Percentiles rank a stretch among this genome's conserved stretches.
Conservation (phyloP, 2,113 vertebrate species). For the Ceyx margarethae region DNA sequence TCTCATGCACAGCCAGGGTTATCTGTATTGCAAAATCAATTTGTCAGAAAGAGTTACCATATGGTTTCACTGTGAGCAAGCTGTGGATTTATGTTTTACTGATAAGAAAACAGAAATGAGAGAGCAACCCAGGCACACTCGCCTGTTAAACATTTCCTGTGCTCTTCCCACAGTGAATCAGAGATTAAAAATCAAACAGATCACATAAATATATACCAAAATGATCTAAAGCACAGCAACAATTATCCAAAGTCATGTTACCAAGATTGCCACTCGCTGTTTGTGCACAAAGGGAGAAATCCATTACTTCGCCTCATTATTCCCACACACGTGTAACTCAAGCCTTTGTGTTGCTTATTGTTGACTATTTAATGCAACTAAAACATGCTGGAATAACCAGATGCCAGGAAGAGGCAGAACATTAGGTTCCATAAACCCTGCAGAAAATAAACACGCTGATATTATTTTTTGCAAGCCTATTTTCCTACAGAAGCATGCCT, state of each 20-base stretch:
- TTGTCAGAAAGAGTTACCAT: slow-evolving; percentile 2
- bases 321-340: neutral
- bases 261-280: neutral
- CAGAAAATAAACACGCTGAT: neutral
- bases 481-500: neutral
- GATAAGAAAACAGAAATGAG: slow-evolving; percentile 10
- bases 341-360: neutral
- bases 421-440: neutral
- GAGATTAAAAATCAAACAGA: neutral
- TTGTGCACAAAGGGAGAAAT: neutral
- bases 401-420: neutral
- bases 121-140: neutral
- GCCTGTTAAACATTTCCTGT: neutral
- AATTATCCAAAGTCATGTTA: neutral
- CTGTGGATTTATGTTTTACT: neutral
- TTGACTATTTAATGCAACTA: neutral
- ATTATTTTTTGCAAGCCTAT: neutral
- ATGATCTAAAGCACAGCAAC: neutral
- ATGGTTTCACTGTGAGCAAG: neutral
- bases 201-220: neutral
- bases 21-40: neutral
- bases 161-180: neutral
- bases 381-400: neutral
- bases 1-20: neutral
- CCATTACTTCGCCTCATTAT: neutral